Conservation (phyloP, 2,113 vertebrate genomes). For the Marcusenius ussheri region DNA sequence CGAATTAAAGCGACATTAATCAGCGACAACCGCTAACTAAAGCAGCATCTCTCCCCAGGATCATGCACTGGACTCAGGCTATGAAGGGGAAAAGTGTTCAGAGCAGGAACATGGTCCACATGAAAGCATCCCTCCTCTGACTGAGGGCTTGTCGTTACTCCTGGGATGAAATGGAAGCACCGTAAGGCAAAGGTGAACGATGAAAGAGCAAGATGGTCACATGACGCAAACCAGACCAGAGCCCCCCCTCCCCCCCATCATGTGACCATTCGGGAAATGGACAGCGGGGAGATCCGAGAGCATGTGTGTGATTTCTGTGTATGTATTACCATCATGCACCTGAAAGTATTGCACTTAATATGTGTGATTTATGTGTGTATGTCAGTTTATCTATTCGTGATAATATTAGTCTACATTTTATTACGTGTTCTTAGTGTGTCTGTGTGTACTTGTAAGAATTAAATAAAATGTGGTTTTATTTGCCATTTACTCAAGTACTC, state of each 20-base stretch:
- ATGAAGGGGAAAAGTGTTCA: not conserved
- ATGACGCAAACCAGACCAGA: not conserved
- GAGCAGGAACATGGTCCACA: not conserved
- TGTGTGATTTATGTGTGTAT: too few relatives aligned
- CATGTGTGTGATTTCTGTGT: not conserved
- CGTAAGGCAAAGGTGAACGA: not conserved
- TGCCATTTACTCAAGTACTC: too few relatives aligned
- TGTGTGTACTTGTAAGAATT: not conserved
- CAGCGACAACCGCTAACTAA: not conserved
- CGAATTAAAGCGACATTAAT: constrained; percentile 25
- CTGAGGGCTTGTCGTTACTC: not conserved
- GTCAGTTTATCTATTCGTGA: too few relatives aligned
- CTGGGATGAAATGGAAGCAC: constrained; percentile 17
- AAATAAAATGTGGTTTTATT: too few relatives aligned
- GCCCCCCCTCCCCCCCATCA: not conserved
- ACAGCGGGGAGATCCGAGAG: not conserved
- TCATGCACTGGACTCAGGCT: not conserved
- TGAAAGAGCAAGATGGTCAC: constrained; percentile 30
- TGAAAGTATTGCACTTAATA: not conserved
- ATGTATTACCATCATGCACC: not conserved
- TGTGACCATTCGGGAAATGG: not conserved
- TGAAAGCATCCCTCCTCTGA: not conserved
- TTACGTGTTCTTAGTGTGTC: not conserved
- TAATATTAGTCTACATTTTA: too few relatives aligned
- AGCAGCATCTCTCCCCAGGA: not conserved